phyloP scores from a whole-genome alignment of 1,140 invertebrate species.

The Saccostrea cuccullata region DNA sequence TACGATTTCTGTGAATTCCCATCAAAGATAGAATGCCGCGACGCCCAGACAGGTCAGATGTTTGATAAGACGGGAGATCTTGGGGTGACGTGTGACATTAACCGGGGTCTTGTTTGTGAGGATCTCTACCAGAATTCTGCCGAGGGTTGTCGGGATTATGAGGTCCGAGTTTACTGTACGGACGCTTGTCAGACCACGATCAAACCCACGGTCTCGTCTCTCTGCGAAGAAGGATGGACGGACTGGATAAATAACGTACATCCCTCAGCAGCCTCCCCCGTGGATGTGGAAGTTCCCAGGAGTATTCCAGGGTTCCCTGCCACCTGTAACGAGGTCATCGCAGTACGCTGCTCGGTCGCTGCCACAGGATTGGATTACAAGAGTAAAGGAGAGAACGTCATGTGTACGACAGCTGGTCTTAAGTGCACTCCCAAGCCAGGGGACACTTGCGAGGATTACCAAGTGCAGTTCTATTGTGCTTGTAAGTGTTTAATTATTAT shows the following conservation, averaged over 20 bases:
- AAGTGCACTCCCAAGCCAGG: slow-evolving; percentile 55
- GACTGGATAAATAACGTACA: slow-evolving; percentile 75
- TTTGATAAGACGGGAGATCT: slow-evolving; percentile 59
- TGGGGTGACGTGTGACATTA: slow-evolving; percentile 67
- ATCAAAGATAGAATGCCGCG: slow-evolving; percentile 47
- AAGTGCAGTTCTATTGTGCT: slow-evolving; percentile 65
- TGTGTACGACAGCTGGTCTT: slow-evolving; percentile 61
- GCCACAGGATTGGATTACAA: slow-evolving; percentile 55
- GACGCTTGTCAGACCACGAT: slow-evolving; percentile 59
- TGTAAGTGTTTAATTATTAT: slow-evolving; percentile 57
- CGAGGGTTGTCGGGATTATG: slow-evolving; percentile 64
- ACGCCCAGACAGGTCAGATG: slow-evolving; percentile 49
- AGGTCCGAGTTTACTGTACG: slow-evolving; percentile 67
- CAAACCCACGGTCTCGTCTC: slow-evolving; percentile 46
- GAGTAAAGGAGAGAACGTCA: slow-evolving; percentile 63
- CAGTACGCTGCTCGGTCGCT: slow-evolving; percentile 59
- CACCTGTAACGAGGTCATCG: slow-evolving; percentile 61
- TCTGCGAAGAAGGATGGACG: slow-evolving; percentile 76
- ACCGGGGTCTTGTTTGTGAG: slow-evolving; percentile 67
- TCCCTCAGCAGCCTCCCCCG: slow-evolving; percentile 60
- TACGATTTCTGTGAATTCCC: slow-evolving; percentile 61
- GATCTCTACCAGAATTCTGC: slow-evolving; percentile 60
- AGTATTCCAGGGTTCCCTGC: slow-evolving; percentile 63
- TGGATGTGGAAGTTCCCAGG: slow-evolving; percentile 72
- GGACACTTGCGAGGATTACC: slow-evolving; percentile 65